Evolutionary conservation across 2,113 vertebrate genomes (phyloP).

Genomic region (Planiliza haematocheilus): DNA sequence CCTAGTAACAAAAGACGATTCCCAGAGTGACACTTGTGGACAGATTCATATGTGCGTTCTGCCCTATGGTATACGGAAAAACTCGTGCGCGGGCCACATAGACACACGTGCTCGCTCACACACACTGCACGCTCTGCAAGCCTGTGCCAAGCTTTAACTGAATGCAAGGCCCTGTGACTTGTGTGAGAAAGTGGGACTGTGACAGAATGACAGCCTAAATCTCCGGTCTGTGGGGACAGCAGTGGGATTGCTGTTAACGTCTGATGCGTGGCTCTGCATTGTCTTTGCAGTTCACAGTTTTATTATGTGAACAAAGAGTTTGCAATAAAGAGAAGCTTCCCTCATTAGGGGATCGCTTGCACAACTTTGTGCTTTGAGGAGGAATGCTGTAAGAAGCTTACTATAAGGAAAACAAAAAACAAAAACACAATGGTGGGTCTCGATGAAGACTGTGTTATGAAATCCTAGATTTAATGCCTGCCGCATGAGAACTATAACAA

Average conservation of each 20-base stretch:
- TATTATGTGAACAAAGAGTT: constrained; percentile 71
- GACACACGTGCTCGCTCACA: constrained; percentile 19
- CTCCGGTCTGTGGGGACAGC: constrained; percentile 55
- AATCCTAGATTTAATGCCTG: constrained; percentile 49
- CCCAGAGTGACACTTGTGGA: constrained; percentile 67
- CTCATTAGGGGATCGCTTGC: constrained; percentile 60
- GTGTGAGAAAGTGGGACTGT: constrained; percentile 66
- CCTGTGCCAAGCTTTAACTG: constrained; percentile 53
- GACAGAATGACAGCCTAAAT: constrained; percentile 65
- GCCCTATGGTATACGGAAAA: constrained; percentile 4
- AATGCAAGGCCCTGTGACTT: constrained; percentile 46
- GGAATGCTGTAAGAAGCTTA: constrained; percentile 36
- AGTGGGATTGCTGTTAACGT: constrained; percentile 44
- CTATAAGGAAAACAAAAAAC: constrained; percentile 12
- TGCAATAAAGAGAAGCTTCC: constrained; percentile 62
- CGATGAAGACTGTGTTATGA: constrained; percentile 46
- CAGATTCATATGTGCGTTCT: constrained; percentile 31
- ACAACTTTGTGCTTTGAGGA: constrained; percentile 57
- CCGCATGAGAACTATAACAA: constrained; percentile 32
- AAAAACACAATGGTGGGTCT: constrained; percentile 33
- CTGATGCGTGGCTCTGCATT: constrained; percentile 60
- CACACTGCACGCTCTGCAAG: constrained; percentile 6
- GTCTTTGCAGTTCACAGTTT: constrained; percentile 64
- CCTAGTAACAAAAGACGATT: constrained; percentile 70
- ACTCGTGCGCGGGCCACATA: constrained; percentile 24